Evolutionary conservation across 2,888 invertebrate genomes (phyloP), one percentile per base, ranked within the genome.

Genomic region (Autographa pulchrina): DNA sequence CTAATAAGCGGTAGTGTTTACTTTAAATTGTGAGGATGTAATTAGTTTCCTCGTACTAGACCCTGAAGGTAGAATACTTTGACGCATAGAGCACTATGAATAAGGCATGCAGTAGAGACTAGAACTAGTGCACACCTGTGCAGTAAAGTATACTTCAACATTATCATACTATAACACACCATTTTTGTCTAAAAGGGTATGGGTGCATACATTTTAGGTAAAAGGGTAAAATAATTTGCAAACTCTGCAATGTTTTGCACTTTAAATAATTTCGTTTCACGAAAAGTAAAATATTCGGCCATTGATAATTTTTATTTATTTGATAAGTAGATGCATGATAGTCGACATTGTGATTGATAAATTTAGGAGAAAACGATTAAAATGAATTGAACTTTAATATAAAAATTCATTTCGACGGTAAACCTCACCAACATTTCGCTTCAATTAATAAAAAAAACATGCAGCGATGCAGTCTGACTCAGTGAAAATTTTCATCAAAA

Each of bases 91-190:
- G 7, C 48, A n/a, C 14, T n/a, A 48, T 48, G 48, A 16, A 48
- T 48, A 48, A 48, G 7, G n/a, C 48, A 48, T 48, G 48, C 48
- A 48, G 48, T 48, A n/a, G 48, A n/a, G 48, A n/a, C 48, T 14
- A n/a, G n/a, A n/a, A 48, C n/a, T 43, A 43, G 48, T 48, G 48
- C 48, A 48, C 48, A 48, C 48, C 48, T 48, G 48, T n/a, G 48
- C n/a, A 48, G n/a, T n/a, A 48, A 7, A 48, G 48, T 48, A n/a
- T 48, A n/a, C 48, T 48, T 48, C 48, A 1, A n/a, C 48, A n/a
- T 48, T 16, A n/a, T n/a, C 48, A 11, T 7, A 48, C 48, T 48
- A 6, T n/a, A 48, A 48, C 48, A 48, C 48, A 7, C 13, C 4
- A 48, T 16, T 48, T 48, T 48, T 16, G 6, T 16, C 43, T 16